Evolutionary conservation across 1,140 invertebrate genomes (phyloP).

Genomic region (Nasonia giraulti): DNA sequence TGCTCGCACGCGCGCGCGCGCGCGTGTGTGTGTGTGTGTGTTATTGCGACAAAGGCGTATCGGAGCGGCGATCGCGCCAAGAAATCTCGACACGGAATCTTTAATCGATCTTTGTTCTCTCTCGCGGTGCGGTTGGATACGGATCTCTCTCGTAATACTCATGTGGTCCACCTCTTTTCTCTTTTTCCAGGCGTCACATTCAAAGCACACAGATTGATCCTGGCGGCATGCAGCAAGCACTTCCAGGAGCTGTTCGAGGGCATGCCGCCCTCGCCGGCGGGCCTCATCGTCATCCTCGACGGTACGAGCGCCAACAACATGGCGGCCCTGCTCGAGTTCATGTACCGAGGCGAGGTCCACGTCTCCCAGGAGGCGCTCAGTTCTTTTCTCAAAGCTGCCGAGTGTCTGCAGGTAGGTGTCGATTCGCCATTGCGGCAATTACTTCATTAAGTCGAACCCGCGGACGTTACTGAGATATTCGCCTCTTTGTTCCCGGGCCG

Average conservation of each 20-base stretch:
- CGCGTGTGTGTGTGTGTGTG: background rate
- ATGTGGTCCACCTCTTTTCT: too few relatives aligned
- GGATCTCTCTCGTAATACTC: too few relatives aligned
- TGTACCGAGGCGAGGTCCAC: constrained; percentile 95
- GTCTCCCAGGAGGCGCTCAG: constrained; percentile 91
- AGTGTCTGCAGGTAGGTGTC: constrained; percentile 85
- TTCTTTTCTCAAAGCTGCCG: constrained; percentile 92
- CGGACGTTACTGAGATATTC: background rate
- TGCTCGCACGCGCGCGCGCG: background rate
- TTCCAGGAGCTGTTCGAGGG: constrained; percentile 94
- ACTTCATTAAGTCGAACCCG: too few relatives aligned
- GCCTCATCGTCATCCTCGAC: constrained; percentile 90
- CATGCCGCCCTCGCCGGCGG: constrained; percentile 86
- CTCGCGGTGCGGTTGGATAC: too few relatives aligned
- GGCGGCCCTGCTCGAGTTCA: constrained; percentile 92
- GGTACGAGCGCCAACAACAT: constrained; percentile 91
- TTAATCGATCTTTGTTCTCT: constrained; percentile 1
- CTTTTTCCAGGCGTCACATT: constrained; percentile 85
- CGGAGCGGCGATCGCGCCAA: background rate
- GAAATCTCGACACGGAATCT: constrained; percentile 7
- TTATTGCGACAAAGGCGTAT: constrained; percentile 17
- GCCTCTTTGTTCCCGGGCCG: constrained; percentile 14
- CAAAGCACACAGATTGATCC: constrained; percentile 91
- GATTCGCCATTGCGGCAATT: background rate
- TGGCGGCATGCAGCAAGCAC: constrained; percentile 95